Conservation (phyloP, 2,888 invertebrate genomes). For the Polyploca ridens region DNA sequence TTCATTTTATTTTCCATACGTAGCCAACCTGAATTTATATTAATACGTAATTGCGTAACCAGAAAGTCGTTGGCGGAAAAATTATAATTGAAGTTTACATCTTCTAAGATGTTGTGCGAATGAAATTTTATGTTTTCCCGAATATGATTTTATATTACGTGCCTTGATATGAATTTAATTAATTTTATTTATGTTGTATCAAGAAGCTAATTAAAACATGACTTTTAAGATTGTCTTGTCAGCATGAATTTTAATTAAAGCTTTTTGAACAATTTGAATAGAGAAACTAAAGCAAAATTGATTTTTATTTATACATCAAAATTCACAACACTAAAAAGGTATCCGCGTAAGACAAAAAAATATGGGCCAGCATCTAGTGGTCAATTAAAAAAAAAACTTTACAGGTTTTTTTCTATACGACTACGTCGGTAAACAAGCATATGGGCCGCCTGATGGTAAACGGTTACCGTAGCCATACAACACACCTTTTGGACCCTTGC, state of each 20-base stretch:
- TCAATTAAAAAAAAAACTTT: too few relatives aligned
- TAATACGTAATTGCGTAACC: conserved; percentile 10
- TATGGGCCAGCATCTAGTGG: too few relatives aligned
- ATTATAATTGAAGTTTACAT: conserved; percentile 16
- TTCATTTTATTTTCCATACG: conserved; percentile 14
- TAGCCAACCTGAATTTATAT: conserved; percentile 12
- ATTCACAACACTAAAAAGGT: too few relatives aligned
- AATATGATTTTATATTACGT: conserved; percentile 1
- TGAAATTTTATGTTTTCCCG: conserved; percentile 6
- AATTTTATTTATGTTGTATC: neutral
- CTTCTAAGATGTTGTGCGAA: conserved; percentile 13
- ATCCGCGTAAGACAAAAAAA: too few relatives aligned
- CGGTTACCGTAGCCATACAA: too few relatives aligned
- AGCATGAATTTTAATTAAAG: neutral
- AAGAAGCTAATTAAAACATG: neutral
- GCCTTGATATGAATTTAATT: neutral
- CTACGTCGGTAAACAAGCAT: too few relatives aligned
- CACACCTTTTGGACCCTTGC: too few relatives aligned
- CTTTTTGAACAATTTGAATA: neutral
- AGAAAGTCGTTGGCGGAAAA: conserved; percentile 11
- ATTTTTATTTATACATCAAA: too few relatives aligned
- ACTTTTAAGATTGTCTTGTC: too few relatives aligned
- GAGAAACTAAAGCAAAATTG: too few relatives aligned
- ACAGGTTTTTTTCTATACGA: too few relatives aligned
- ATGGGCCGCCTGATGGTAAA: too few relatives aligned